phyloP scores from a whole-genome alignment of 2,113 vertebrate genomes.

The Vidua macroura region DNA sequence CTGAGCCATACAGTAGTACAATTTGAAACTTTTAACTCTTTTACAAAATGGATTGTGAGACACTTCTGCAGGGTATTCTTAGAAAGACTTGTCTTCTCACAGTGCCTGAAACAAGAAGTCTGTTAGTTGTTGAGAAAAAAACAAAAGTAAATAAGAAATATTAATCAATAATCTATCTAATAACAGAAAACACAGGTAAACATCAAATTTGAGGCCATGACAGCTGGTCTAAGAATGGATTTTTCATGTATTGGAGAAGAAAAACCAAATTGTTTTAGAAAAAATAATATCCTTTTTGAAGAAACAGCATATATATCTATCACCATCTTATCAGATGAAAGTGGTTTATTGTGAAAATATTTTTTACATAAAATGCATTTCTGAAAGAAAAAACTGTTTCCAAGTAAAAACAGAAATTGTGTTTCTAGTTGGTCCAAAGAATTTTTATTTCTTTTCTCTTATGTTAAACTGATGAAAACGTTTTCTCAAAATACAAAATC shows the following conservation, averaged over 20 bases:
- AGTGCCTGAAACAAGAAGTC: not conserved
- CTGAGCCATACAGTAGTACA: not conserved
- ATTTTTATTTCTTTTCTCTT: not conserved
- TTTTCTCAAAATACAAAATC: not conserved
- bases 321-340: not conserved
- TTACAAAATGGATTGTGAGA: not conserved
- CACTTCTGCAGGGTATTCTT: not conserved
- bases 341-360: not conserved
- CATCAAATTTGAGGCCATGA: not conserved
- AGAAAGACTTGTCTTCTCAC: not conserved
- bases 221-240: not conserved
- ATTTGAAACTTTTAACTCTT: not conserved
- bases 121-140: not conserved
- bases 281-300: not conserved
- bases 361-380: not conserved
- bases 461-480: not conserved
- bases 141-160: not conserved
- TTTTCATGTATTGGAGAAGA: not conserved
- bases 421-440: not conserved
- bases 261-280: not conserved
- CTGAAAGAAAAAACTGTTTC: not conserved
- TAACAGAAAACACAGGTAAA: not conserved
- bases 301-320: not conserved
- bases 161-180: not conserved
- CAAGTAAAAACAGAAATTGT: not conserved